These are phyloP conservation scores for Druceiella hillmani DNA, from an alignment of 2,888 invertebrate genomes.

Conservation along the genomic window DNA sequence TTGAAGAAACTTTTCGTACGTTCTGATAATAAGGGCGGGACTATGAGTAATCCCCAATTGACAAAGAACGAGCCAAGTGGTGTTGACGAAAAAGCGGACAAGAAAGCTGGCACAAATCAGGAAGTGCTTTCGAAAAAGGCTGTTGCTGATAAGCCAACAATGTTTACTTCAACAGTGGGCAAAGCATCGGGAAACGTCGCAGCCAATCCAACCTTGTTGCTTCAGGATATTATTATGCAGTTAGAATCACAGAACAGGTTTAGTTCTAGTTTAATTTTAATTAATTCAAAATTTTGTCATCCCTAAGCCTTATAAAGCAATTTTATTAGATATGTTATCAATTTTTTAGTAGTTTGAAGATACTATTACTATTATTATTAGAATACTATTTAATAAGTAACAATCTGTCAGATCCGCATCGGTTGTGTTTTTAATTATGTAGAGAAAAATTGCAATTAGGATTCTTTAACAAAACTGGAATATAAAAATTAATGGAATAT, in stretches of 20 bases:
- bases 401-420: no score
- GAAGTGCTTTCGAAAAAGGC: constrained; percentile 25
- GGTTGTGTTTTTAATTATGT: no score
- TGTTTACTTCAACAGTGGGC: constrained; percentile 45
- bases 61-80: constrained; percentile 27
- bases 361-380: no score
- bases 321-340: no score
- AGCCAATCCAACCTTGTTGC: constrained; percentile 53
- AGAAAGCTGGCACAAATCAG: constrained; percentile 21
- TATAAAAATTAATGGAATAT: no score
- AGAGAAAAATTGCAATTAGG: no score
- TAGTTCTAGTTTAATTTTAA: no score
- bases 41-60: constrained; percentile 27
- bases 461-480: no score
- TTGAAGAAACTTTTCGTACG: constrained; percentile 46
- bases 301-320: no score
- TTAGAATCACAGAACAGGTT: constrained; percentile 64
- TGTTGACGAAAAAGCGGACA: constrained; percentile 17
- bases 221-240: constrained; percentile 66
- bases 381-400: no score
- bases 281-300: no score
- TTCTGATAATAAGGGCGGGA: constrained; percentile 27
- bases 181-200: constrained; percentile 41
- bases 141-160: constrained; percentile 33
- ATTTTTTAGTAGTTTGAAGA: no score